Conservation (phyloP, 1,140 invertebrate species). For the Venustaconcha ellipsiformis region DNA sequence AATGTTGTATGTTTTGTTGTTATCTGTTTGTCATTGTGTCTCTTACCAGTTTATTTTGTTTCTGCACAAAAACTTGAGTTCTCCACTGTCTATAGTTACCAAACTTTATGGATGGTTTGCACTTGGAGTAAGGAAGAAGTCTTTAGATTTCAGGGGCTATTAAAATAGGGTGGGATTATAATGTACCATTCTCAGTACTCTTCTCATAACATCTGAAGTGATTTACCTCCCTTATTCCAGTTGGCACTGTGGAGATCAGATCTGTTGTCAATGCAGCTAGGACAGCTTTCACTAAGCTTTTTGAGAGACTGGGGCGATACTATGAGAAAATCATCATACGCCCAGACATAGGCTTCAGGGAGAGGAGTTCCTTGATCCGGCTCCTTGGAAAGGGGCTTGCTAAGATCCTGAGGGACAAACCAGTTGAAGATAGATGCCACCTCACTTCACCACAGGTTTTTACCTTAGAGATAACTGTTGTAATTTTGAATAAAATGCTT, state of each 20-base stretch:
- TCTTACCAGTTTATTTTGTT: too few species aligned
- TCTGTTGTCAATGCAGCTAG: constrained; percentile 55
- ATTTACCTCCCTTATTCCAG: constrained; percentile 24
- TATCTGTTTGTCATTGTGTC: too few species aligned
- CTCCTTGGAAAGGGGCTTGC: constrained; percentile 45
- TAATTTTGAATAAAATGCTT: too few species aligned
- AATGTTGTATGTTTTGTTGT: background rate
- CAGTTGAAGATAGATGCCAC: constrained; percentile 3
- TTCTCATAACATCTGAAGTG: background rate
- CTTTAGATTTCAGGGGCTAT: background rate
- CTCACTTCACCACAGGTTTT: constrained; percentile 19
- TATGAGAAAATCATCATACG: constrained; percentile 46
- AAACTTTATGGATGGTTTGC: too few species aligned
- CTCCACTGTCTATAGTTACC: too few species aligned
- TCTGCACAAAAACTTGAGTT: too few species aligned
- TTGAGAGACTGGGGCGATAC: constrained; percentile 51
- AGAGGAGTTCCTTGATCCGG: constrained; percentile 51
- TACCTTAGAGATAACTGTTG: too few species aligned
- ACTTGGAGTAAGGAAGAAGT: too few species aligned
- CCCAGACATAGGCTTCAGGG: constrained; percentile 40
- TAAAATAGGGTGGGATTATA: background rate
- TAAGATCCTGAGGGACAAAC: constrained; percentile 8
- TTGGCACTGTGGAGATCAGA: constrained; percentile 44
- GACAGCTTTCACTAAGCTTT: constrained; percentile 54
- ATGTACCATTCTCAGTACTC: background rate